phyloP scores from a whole-genome alignment of 2,888 invertebrate species.

The Tenthredo livida region DNA sequence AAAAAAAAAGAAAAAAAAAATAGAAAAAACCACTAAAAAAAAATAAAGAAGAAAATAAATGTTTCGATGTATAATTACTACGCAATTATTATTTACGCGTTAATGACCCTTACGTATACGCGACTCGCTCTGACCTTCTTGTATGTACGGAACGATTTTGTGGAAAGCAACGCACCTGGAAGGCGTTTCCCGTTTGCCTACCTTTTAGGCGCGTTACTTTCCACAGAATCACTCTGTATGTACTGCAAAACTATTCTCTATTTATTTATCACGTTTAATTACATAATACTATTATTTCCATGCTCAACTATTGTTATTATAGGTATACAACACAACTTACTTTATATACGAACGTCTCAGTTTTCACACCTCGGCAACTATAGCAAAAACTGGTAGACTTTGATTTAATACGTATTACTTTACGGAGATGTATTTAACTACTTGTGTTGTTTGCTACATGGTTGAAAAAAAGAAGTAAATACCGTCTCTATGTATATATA shows the following conservation, averaged over 20 bases:
- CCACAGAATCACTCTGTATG: no score
- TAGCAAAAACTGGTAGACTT: conserved; percentile 44
- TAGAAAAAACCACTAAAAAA: not conserved
- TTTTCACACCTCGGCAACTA: conserved; percentile 17
- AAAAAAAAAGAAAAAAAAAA: not conserved
- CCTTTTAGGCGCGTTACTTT: no score
- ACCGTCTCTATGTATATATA: not conserved
- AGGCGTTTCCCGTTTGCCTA: no score
- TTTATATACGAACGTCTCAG: conserved; percentile 11
- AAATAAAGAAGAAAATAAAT: not conserved
- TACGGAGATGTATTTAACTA: not conserved
- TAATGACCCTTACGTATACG: not conserved
- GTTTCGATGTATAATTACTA: not conserved
- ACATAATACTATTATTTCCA: conserved; percentile 6
- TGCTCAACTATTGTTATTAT: not conserved
- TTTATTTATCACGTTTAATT: conserved; percentile 2
- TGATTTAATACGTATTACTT: conserved; percentile 39
- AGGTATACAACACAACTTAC: not conserved
- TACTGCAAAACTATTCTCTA: not conserved
- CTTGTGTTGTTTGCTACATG: not conserved
- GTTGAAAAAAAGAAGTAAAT: not conserved
- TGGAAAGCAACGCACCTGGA: no score
- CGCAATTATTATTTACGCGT: not conserved
- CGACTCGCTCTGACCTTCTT: not conserved
- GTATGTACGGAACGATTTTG: no score